Base-by-base conservation (phyloP, 2,888 invertebrate species). In the Cataglyphis altisquamis region DNA sequence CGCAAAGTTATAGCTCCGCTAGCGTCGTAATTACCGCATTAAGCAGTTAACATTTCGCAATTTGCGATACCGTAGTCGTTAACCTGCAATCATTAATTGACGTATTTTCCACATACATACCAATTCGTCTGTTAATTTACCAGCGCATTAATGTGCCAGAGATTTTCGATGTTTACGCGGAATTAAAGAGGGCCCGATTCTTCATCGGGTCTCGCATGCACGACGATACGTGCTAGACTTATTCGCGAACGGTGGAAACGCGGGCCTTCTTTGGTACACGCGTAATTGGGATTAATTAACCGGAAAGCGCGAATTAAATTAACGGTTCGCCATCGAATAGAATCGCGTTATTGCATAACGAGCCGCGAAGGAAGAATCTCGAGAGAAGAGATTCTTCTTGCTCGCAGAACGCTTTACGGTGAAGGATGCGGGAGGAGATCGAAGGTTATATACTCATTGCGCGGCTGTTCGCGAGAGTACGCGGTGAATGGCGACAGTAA, bases 221-320 rank as follows among this genome's bases (percentile, higher is more conserved):
- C 32, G 25, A 57, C 73, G 70, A 64, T 45, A 62, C 55, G 41
- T 52, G 9, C 18, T 36, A 36, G 32, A 36, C 6, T 36, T 36
- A 52, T 45, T 66, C 67, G 72, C 68, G 83, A 73, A 82, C 72
- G 57, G 62, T n/a, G n/a, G 48, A 6, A 52, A 64, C 25, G 70
- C 70, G 74, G 45, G 67, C 36, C 29, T 72, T 21, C 84, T 67
- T 39, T 82, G 81, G 64, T 82, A 82, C 84, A 85, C 74, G 85
- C 67, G 85, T 88, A 90, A 91, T 91, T 90, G 89, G 87, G 85
- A 91, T 91, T 91, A 90, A 91, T 90, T 91, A 91, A 87, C 85
- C 85, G 86, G 89, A 90, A 90, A 91, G 91, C 82, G 90, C 86
- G 86, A 91, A 91, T 91, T 85, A 88, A 91, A 91, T 89, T 87